phyloP scores from a whole-genome alignment of 1,140 invertebrate genomes.

The Drosophila burlai region DNA sequence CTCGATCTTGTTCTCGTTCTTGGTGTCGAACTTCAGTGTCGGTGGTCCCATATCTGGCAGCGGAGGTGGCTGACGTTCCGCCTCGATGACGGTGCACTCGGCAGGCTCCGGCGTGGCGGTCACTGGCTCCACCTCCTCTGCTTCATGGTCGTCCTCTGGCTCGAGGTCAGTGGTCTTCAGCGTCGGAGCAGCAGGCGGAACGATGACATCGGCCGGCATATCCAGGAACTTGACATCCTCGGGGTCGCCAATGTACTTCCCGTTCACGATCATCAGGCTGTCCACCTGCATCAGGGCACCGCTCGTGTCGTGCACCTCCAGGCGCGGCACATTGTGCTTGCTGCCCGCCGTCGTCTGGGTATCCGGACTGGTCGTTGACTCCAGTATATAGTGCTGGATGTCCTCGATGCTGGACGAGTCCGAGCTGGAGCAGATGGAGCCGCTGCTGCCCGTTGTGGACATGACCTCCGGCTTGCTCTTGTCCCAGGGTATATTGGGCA shows the following conservation, averaged over 20 bases:
- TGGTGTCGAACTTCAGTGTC: conserved; percentile 78
- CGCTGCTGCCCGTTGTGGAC: conserved; percentile 68
- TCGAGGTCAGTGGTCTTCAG: conserved; percentile 69
- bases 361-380: conserved; percentile 84
- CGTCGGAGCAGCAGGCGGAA: conserved; percentile 48
- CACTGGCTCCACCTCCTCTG: conserved; percentile 70
- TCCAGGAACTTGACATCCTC: conserved; percentile 83
- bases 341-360: conserved; percentile 70
- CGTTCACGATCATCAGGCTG: conserved; percentile 86
- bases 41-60: conserved; percentile 75
- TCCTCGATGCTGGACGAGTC: conserved; percentile 82
- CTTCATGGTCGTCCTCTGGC: conserved; percentile 61
- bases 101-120: conserved; percentile 77
- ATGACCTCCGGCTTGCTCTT: conserved; percentile 79
- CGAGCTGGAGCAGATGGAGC: conserved; percentile 73
- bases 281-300: conserved; percentile 88
- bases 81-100: conserved; percentile 75
- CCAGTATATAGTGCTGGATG: conserved; percentile 83
- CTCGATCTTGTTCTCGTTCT: conserved; percentile 85
- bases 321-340: conserved; percentile 86
- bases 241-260: conserved; percentile 84
- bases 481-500: conserved; percentile 89
- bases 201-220: conserved; percentile 70
- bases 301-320: conserved; percentile 89
- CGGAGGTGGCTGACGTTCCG: conserved; percentile 42